Conservation (phyloP, 2,797 vertebrate species). For the Poeciliopsis paucimaculata region DNA sequence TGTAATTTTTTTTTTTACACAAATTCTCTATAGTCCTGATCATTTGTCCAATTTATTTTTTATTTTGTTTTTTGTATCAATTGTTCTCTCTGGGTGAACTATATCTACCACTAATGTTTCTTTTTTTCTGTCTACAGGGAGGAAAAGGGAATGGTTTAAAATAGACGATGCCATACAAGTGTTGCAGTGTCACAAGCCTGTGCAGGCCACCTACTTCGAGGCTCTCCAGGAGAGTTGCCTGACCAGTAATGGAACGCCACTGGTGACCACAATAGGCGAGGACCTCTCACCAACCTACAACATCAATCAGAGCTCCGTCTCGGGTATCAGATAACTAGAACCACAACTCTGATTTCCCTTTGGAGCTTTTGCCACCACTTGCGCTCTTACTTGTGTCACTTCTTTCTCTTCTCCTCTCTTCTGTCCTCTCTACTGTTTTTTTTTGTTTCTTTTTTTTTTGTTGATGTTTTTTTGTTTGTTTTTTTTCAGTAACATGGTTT, state of each 20-base stretch:
- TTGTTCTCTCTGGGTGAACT: constrained; percentile 30
- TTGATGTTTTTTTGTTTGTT: constrained; percentile 10
- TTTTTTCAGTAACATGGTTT: constrained; percentile 74
- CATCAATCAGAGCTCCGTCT: constrained; percentile 90
- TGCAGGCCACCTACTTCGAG: constrained; percentile 96
- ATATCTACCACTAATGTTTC: constrained; percentile 40
- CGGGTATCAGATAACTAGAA: constrained; percentile 98
- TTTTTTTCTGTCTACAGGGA: constrained; percentile 80
- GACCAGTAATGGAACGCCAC: constrained; percentile 94
- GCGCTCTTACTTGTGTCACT: constrained; percentile 79
- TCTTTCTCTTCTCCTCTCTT: constrained; percentile 33
- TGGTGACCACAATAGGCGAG: constrained; percentile 87
- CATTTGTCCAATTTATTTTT: constrained; percentile 11
- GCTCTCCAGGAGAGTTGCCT: constrained; percentile 92
- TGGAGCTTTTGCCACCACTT: constrained; percentile 79
- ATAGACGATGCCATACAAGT: constrained; percentile 94
- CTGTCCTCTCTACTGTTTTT: constrained; percentile 24
- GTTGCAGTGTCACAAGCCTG: constrained; percentile 96
- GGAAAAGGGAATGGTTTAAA: constrained; percentile 99
- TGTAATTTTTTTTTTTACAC: constrained; percentile 39
- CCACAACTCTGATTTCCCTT: constrained; percentile 64
- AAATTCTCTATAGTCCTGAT: constrained; percentile 11
- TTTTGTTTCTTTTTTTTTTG: neutral
- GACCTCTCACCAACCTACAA: constrained; percentile 87
- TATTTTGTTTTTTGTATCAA: neutral